phyloP scores from a whole-genome alignment of 2,797 vertebrate species.

The Todus mexicanus region DNA sequence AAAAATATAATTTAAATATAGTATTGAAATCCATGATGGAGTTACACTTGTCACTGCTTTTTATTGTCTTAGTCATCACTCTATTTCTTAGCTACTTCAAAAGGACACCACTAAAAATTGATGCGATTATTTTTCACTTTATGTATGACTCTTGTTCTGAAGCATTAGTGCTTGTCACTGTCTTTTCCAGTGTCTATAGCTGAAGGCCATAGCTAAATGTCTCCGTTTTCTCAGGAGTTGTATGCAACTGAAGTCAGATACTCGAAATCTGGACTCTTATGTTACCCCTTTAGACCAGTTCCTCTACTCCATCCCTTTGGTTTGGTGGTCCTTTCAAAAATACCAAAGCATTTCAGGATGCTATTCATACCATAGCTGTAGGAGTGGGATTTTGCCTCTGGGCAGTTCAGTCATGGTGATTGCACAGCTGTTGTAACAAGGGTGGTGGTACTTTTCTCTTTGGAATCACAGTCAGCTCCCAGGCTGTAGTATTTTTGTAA shows the following conservation, averaged over 20 bases:
- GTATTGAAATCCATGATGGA: not conserved
- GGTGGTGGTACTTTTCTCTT: not conserved
- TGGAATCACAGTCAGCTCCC: not conserved
- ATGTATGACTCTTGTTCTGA: not conserved
- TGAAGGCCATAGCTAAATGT: not conserved
- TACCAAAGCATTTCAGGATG: not conserved
- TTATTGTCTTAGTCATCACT: slow-evolving; percentile 10
- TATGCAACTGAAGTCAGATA: not conserved
- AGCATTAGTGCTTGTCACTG: not conserved
- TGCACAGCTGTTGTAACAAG: not conserved
- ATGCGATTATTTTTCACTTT: slow-evolving; percentile 11
- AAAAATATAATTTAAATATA: slow-evolving; percentile 22
- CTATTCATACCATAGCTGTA: not conserved
- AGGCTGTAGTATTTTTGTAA: not conserved
- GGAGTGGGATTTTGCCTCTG: not conserved
- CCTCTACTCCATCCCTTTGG: not conserved
- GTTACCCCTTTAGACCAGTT: not conserved
- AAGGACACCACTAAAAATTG: slow-evolving; percentile 20
- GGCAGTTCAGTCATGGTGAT: not conserved
- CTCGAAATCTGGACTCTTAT: not conserved
- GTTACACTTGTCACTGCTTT: slow-evolving; percentile 19
- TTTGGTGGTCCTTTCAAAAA: not conserved
- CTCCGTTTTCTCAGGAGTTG: not conserved
- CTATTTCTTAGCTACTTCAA: not conserved
- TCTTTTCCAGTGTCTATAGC: not conserved